A percentile compares a stretch with the other conserved stretches of the same genome.
phyloP scores from a whole-genome alignment of 2,888 invertebrate species.

The Tetropium fuscum region DNA sequence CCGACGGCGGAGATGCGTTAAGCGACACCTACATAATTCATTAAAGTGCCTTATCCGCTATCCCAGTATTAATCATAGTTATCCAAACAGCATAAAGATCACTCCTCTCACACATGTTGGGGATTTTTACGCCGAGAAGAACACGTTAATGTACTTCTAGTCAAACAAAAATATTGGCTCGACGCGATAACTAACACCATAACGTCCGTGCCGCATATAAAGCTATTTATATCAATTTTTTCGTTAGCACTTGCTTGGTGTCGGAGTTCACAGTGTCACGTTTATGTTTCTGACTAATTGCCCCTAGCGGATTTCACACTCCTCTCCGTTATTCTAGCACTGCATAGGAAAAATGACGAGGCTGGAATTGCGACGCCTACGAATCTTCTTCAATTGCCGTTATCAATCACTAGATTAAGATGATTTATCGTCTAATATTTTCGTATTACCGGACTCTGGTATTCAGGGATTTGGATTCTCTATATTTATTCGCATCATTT shows the following conservation, averaged over 20 bases:
- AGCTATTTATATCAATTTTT: conserved; percentile 57
- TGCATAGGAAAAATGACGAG: neutral
- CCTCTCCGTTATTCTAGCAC: conserved; percentile 20
- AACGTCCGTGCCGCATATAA: conserved; percentile 57
- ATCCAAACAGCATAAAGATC: conserved; percentile 59
- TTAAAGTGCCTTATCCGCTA: conserved; percentile 51
- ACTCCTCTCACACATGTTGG: conserved; percentile 61
- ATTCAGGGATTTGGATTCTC: conserved; percentile 4
- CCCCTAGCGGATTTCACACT: conserved; percentile 26
- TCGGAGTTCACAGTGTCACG: conserved; percentile 57
- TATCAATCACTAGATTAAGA: conserved; percentile 21
- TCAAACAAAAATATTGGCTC: conserved; percentile 57
- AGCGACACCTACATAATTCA: conserved; percentile 60
- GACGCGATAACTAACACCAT: conserved; percentile 62
- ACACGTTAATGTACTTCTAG: conserved; percentile 63
- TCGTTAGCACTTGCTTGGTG: conserved; percentile 39
- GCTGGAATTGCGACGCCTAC: conserved; percentile 9
- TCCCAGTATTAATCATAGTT: conserved; percentile 62
- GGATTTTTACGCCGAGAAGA: conserved; percentile 57
- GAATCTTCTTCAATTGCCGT: conserved; percentile 14
- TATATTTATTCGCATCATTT: conserved; percentile 15
- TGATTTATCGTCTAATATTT: conserved; percentile 13
- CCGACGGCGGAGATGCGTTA: conserved; percentile 44
- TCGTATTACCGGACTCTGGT: conserved; percentile 12
- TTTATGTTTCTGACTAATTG: conserved; percentile 56